phyloP scores from a whole-genome alignment of 2,888 invertebrate species.

The Agrochola lota region DNA sequence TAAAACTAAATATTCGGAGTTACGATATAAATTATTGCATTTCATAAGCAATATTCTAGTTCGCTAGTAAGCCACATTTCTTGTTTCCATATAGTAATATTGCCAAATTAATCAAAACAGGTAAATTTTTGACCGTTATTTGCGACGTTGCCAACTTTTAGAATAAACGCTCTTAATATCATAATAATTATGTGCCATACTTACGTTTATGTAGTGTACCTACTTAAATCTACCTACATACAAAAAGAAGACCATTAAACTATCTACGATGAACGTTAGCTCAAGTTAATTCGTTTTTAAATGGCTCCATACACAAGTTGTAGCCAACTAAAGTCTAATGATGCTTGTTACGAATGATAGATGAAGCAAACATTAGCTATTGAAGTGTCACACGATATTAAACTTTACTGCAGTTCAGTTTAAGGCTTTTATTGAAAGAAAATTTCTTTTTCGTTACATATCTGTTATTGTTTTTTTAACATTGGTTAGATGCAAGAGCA shows the following conservation, averaged over 20 bases:
- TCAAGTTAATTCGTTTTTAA: constrained; percentile 72
- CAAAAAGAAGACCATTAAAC: not conserved
- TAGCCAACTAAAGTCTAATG: constrained; percentile 74
- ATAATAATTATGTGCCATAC: not conserved
- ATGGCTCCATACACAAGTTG: constrained; percentile 73
- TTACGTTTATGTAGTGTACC: not conserved
- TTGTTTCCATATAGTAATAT: too few species aligned
- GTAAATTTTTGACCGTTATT: too few species aligned
- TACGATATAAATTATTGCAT: too few species aligned
- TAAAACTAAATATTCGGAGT: too few species aligned
- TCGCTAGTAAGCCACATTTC: too few species aligned
- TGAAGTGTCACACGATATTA: constrained; percentile 30
- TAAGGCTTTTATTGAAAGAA: constrained; percentile 15
- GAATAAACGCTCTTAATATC: too few species aligned
- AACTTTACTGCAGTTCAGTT: not conserved
- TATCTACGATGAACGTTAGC: constrained; percentile 45
- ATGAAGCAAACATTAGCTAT: constrained; percentile 75
- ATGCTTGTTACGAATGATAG: constrained; percentile 80
- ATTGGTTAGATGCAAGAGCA: not conserved
- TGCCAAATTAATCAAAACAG: too few species aligned
- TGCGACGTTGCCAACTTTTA: too few species aligned
- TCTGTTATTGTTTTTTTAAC: not conserved
- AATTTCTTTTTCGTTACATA: not conserved
- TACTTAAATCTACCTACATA: not conserved
- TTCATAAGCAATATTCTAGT: too few species aligned